Percentiles rank a stretch among this genome's conserved stretches.
Conservation (phyloP, 2,888 invertebrate genomes). For the Protodeltote pygarga region DNA sequence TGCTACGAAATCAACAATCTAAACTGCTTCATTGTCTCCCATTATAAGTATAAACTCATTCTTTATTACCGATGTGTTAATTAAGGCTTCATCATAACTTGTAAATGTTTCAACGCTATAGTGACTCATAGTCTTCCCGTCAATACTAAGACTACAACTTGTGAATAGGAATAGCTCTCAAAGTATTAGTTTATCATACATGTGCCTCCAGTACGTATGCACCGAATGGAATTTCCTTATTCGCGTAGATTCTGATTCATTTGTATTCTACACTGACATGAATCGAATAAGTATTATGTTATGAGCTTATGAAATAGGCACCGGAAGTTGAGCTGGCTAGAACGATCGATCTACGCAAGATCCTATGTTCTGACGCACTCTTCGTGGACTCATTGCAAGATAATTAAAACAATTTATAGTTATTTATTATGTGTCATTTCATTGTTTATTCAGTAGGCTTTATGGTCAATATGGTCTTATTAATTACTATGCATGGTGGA, state of each 20-base stretch:
- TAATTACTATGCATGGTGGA: constrained; percentile 12
- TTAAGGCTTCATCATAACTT: constrained; percentile 25
- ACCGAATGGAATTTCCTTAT: constrained; percentile 79
- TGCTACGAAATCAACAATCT: neutral
- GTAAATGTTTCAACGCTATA: constrained; percentile 10
- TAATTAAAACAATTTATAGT: constrained; percentile 39
- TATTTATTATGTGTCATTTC: constrained; percentile 25
- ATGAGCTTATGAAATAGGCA: constrained; percentile 53
- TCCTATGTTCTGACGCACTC: constrained; percentile 50
- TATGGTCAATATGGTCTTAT: constrained; percentile 17
- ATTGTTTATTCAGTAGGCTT: constrained; percentile 28
- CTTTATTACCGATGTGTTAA: constrained; percentile 48
- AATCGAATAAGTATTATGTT: constrained; percentile 59
- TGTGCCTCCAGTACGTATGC: constrained; percentile 57
- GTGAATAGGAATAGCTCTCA: constrained; percentile 52
- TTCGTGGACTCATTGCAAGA: constrained; percentile 43
- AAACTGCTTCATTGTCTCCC: constrained; percentile 17
- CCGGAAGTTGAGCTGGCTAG: constrained; percentile 65
- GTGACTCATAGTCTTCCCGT: constrained; percentile 39
- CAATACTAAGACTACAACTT: constrained; percentile 41
- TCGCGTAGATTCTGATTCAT: constrained; percentile 80
- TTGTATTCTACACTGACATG: constrained; percentile 71
- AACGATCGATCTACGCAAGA: constrained; percentile 46
- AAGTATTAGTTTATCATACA: constrained; percentile 46
- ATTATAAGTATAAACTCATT: constrained; percentile 26